phyloP scores from a whole-genome alignment of 2,888 invertebrate genomes.

The Erynnis tages region DNA sequence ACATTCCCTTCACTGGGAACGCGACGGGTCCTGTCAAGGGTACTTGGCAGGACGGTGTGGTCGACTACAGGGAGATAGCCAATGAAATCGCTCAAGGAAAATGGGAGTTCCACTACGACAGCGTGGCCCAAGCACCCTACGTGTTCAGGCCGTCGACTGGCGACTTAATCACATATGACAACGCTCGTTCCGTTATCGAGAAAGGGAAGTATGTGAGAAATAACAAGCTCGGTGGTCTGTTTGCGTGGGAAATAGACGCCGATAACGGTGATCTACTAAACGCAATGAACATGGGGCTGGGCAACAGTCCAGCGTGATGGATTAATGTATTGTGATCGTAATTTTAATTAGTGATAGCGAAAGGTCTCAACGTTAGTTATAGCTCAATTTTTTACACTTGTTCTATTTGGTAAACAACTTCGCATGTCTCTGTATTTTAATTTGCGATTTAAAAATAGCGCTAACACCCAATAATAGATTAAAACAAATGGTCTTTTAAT shows the following conservation, averaged over 20 bases:
- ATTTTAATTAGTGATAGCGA: constrained; percentile 39
- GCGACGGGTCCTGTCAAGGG: constrained; percentile 73
- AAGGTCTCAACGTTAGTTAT: constrained; percentile 53
- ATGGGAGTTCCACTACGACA: constrained; percentile 74
- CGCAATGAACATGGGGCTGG: constrained; percentile 74
- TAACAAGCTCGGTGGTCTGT: constrained; percentile 71
- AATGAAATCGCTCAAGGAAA: constrained; percentile 65
- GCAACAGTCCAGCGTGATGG: constrained; percentile 53
- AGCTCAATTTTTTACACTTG: too few relatives aligned
- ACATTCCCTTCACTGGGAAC: constrained; percentile 70
- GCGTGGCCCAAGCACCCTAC: constrained; percentile 70
- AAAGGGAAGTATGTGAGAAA: constrained; percentile 74
- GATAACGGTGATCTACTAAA: constrained; percentile 74
- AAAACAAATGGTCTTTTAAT: too few relatives aligned
- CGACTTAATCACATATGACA: constrained; percentile 71
- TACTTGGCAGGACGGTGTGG: constrained; percentile 76
- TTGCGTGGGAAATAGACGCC: constrained; percentile 76
- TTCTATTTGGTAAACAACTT: too few relatives aligned
- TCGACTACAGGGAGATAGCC: constrained; percentile 72
- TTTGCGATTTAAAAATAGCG: too few relatives aligned
- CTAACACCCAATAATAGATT: too few relatives aligned
- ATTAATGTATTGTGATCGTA: constrained; percentile 38
- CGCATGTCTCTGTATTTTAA: too few relatives aligned
- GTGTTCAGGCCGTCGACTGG: constrained; percentile 70
- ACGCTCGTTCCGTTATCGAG: constrained; percentile 70